Evolutionary conservation across 2,888 invertebrate genomes (phyloP).

Genomic region (Trichopoda pennipes): DNA sequence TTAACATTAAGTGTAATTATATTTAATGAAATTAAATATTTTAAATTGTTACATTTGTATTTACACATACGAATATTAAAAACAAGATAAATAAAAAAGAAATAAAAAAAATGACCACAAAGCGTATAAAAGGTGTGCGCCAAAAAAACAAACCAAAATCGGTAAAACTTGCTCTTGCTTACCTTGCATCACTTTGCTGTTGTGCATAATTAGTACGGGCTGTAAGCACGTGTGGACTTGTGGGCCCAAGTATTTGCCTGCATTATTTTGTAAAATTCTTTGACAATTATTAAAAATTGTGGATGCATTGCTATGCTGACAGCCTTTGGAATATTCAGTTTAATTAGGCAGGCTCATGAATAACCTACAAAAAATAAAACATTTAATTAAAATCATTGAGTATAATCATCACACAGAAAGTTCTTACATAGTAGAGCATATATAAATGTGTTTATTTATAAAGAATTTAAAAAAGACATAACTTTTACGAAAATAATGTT

Average conservation of each 20-base stretch:
- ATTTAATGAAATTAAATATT: slow-evolving; percentile 68
- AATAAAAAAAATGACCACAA: slow-evolving; percentile 50
- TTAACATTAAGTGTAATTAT: slow-evolving; percentile 58
- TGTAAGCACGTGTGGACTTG: neutral
- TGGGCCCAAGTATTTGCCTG: slow-evolving; percentile 17
- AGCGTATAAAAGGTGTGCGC: neutral
- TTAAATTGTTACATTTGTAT: slow-evolving; percentile 62
- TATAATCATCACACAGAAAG: slow-evolving; percentile 36
- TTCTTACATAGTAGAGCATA: slow-evolving; percentile 10
- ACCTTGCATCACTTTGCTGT: neutral
- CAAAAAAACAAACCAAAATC: too few species aligned
- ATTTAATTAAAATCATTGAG: slow-evolving; percentile 61
- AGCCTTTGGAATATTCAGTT: neutral
- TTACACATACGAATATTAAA: neutral
- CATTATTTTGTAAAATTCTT: slow-evolving; percentile 34
- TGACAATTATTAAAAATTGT: slow-evolving; percentile 44
- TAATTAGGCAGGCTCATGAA: neutral
- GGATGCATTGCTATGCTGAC: slow-evolving; percentile 36
- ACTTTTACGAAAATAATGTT: too few species aligned
- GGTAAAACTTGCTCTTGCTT: neutral
- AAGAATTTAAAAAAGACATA: too few species aligned
- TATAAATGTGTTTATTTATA: too few species aligned
- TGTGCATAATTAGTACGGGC: slow-evolving; percentile 7
- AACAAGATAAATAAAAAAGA: slow-evolving; percentile 2
- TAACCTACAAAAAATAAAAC: slow-evolving; percentile 7